A percentile compares a stretch with the other conserved stretches of the same genome.
Evolutionary conservation across 2,888 invertebrate genomes (phyloP).

Genomic region (Diploptera punctata): DNA sequence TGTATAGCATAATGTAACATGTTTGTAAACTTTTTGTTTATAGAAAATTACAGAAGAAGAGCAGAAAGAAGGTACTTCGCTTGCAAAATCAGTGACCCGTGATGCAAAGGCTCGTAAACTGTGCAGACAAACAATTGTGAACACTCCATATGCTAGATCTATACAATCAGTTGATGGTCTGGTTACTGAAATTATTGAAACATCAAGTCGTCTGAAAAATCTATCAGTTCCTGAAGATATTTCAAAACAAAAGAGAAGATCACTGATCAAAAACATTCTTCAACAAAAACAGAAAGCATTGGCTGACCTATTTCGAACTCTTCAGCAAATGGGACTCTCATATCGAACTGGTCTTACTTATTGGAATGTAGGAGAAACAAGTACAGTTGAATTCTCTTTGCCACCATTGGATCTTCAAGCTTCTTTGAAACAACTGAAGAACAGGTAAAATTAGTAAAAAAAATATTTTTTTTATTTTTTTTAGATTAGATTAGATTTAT

Average conservation of each 20-base stretch:
- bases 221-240: conserved; percentile 48
- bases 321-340: conserved; percentile 78
- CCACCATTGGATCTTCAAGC: conserved; percentile 74
- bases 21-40: too few relatives aligned
- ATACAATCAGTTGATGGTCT: conserved; percentile 70
- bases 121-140: conserved; percentile 67
- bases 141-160: conserved; percentile 64
- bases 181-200: conserved; percentile 55
- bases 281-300: conserved; percentile 86
- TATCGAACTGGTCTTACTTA: conserved; percentile 74
- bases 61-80: neutral
- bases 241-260: conserved; percentile 68
- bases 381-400: conserved; percentile 63
- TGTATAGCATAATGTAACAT: too few relatives aligned
- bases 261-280: conserved; percentile 80
- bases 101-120: conserved; percentile 68
- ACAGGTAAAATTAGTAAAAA: too few relatives aligned
- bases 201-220: conserved; percentile 52
- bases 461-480: too few relatives aligned
- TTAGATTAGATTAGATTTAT: too few relatives aligned
- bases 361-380: conserved; percentile 54
- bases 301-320: conserved; percentile 82
- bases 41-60: neutral
- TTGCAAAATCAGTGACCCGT: conserved; percentile 49
- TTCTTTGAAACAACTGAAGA: conserved; percentile 62